Evolutionary conservation across 2,797 vertebrate genomes (phyloP).

Genomic region (Chaetodon trifasciatus): DNA sequence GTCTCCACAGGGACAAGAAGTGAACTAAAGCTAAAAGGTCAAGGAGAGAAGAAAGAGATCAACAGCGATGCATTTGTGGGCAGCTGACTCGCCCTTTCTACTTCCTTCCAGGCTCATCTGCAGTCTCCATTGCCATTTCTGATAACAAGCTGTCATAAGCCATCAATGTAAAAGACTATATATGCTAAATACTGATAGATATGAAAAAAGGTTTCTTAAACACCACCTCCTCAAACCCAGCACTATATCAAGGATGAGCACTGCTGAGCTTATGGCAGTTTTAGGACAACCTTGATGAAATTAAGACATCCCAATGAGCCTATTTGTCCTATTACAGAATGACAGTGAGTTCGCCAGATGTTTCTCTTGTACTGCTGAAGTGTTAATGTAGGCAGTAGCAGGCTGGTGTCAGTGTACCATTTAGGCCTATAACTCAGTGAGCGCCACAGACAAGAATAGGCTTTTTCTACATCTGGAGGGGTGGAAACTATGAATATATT

Average conservation of each 20-base stretch:
- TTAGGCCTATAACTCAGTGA: background rate
- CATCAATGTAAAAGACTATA: background rate
- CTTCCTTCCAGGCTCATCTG: background rate
- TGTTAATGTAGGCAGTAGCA: slow-evolving; percentile 1
- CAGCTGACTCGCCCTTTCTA: background rate
- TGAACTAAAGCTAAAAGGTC: background rate
- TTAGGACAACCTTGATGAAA: background rate
- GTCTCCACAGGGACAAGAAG: background rate
- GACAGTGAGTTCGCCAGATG: background rate
- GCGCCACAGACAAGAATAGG: slow-evolving; percentile 3
- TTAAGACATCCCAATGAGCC: background rate
- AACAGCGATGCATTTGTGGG: background rate
- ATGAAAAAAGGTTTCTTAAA: background rate
- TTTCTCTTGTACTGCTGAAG: background rate
- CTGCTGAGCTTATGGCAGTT: background rate
- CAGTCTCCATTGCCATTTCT: background rate
- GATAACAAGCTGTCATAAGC: background rate
- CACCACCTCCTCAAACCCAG: background rate
- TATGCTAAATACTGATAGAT: background rate
- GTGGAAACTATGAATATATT: slow-evolving; percentile 50
- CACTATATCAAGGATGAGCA: background rate
- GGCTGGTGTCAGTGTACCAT: background rate
- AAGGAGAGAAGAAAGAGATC: background rate
- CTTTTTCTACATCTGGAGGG: background rate
- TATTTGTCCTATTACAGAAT: background rate